These are phyloP conservation scores for Drosophila peninsularis DNA, from an alignment of 2,888 invertebrate genomes.

Conservation along the genomic window DNA sequence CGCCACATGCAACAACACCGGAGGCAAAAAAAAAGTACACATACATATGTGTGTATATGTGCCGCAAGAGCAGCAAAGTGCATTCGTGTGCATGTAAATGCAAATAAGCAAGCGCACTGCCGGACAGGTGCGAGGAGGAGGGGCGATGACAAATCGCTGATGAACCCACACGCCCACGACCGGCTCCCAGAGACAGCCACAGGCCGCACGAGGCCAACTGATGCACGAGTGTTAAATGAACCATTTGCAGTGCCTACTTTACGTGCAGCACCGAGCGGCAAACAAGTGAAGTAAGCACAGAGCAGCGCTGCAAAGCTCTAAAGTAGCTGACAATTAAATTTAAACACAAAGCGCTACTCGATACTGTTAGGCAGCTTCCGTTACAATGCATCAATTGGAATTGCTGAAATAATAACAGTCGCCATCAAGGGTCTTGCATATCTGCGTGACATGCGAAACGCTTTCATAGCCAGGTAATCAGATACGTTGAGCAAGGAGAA, in stretches of 20 bases:
- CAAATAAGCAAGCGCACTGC: constrained; percentile 40
- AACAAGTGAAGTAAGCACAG: constrained; percentile 20
- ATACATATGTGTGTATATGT: constrained; percentile 14
- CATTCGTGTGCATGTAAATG: constrained; percentile 70
- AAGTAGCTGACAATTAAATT: constrained; percentile 3
- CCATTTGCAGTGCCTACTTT: constrained; percentile 47
- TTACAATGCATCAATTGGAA: not conserved
- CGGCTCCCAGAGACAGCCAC: constrained; percentile 3
- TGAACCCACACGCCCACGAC: constrained; percentile 40
- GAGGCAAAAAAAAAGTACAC: constrained; percentile 13
- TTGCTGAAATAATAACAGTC: not conserved
- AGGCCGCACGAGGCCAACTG: constrained; percentile 23
- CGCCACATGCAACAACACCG: constrained; percentile 56
- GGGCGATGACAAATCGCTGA: constrained; percentile 66
- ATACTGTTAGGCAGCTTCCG: not conserved
- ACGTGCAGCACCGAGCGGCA: constrained; percentile 39
- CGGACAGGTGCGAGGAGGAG: constrained; percentile 21
- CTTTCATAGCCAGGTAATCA: not conserved
- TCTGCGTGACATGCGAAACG: not conserved
- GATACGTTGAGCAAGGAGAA: not conserved
- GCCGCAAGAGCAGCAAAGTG: constrained; percentile 51
- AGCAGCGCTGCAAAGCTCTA: not conserved
- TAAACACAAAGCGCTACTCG: not conserved
- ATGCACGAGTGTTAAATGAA: constrained; percentile 54
- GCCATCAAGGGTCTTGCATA: not conserved